A percentile compares a stretch with the other conserved stretches of the same genome.
phyloP scores from a whole-genome alignment of 2,888 invertebrate species.

The Dermolepida albohirtum region DNA sequence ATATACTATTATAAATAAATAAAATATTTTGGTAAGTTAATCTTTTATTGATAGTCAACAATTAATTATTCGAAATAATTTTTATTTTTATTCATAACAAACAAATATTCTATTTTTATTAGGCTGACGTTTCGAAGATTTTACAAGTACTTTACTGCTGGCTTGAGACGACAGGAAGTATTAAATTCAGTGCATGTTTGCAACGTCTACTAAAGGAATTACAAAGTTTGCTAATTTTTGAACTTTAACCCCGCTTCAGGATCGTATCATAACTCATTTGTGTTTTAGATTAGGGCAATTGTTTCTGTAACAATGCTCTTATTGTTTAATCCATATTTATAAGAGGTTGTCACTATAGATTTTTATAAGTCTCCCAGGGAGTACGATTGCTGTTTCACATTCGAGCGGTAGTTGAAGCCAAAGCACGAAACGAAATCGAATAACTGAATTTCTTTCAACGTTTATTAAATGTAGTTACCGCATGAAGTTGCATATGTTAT shows the following conservation, averaged over 20 bases:
- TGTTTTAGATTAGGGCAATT: constrained; percentile 45
- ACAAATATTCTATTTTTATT: no score
- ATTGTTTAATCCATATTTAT: constrained; percentile 45
- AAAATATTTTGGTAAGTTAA: no score
- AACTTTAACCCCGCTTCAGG: constrained; percentile 42
- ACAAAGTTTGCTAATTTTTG: constrained; percentile 45
- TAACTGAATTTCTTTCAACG: constrained; percentile 32
- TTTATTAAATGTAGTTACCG: constrained; percentile 13
- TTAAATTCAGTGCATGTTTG: constrained; percentile 33
- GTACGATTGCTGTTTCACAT: constrained; percentile 34
- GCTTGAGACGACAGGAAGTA: background rate
- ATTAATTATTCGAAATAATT: no score
- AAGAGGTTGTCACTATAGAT: constrained; percentile 44
- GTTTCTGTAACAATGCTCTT: constrained; percentile 46
- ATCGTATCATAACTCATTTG: constrained; percentile 45
- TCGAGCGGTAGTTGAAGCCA: constrained; percentile 25
- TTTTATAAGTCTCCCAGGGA: constrained; percentile 31
- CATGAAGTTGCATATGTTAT: no score
- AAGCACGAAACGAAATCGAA: constrained; percentile 34
- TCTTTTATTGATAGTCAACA: no score
- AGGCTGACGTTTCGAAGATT: no score
- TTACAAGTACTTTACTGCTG: no score
- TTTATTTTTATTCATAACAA: no score
- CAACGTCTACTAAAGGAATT: constrained; percentile 34
- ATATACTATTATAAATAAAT: no score